A percentile compares a stretch with the other conserved stretches of the same genome.
Conservation (phyloP, 2,797 vertebrate species). For the Cuniculus paca region DNA sequence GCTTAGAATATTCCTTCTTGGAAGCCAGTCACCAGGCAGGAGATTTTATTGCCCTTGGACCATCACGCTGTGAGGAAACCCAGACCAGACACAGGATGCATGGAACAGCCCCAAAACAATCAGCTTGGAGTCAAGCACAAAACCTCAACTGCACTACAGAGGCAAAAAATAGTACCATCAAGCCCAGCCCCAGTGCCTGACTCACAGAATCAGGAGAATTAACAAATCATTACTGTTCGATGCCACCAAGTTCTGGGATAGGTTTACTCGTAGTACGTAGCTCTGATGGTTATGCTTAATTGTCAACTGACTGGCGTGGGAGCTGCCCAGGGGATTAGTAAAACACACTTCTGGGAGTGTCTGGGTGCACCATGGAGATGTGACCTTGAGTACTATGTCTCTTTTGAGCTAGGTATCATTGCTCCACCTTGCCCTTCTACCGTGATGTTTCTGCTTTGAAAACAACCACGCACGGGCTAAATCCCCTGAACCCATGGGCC, state of each 20-base stretch:
- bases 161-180: too few species aligned
- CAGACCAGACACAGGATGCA: not conserved
- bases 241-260: not conserved
- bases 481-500: not conserved
- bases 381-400: not conserved
- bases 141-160: not conserved
- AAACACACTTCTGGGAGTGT: not conserved
- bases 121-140: not conserved
- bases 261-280: not conserved
- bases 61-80: not conserved
- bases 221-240: not conserved
- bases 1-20: not conserved
- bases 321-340: not conserved
- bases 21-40: not conserved
- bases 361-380: not conserved
- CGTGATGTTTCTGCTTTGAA: not conserved
- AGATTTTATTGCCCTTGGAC: not conserved
- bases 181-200: not conserved
- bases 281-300: not conserved
- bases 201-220: not conserved
- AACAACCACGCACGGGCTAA: not conserved
- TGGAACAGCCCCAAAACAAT: not conserved
- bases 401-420: not conserved
- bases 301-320: not conserved
- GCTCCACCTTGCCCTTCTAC: not conserved